phyloP scores from a whole-genome alignment of 2,797 vertebrate genomes.

The Lates japonicus region DNA sequence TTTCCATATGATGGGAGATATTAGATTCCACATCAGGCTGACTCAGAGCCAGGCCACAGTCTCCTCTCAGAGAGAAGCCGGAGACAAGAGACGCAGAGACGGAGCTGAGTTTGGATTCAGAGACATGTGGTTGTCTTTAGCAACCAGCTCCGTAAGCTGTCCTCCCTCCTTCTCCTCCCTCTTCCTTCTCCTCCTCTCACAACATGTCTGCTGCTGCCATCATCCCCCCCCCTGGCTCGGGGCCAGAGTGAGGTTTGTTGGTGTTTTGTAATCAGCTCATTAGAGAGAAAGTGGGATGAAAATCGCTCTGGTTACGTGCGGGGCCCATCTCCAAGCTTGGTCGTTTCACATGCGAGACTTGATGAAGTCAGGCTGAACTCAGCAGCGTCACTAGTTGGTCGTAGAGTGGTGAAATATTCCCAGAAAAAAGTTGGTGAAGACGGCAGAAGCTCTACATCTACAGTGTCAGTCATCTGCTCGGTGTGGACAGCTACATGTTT shows the following conservation, averaged over 20 bases:
- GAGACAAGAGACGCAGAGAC: slow-evolving; percentile 76
- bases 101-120: slow-evolving; percentile 72
- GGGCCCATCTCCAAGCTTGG: slow-evolving; percentile 19
- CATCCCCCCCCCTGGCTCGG: slow-evolving; percentile 32
- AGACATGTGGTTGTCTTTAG: slow-evolving; percentile 90
- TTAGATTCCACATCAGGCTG: slow-evolving; percentile 81
- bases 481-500: not conserved
- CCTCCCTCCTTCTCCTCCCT: slow-evolving; percentile 20
- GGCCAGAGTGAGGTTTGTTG: slow-evolving; percentile 63
- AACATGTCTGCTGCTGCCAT: slow-evolving; percentile 39
- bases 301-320: slow-evolving; percentile 45
- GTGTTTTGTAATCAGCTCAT: slow-evolving; percentile 78
- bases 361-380: slow-evolving; percentile 35
- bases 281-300: slow-evolving; percentile 68
- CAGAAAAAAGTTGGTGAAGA: slow-evolving; percentile 13
- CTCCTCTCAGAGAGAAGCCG: slow-evolving; percentile 86
- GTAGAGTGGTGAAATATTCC: not conserved
- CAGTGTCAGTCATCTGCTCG: not conserved
- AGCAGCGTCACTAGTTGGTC: slow-evolving; percentile 56
- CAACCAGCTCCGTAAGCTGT: slow-evolving; percentile 43
- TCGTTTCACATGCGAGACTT: slow-evolving; percentile 37
- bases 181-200: not conserved
- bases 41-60: slow-evolving; percentile 88
- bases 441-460: slow-evolving; percentile 8
- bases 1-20: slow-evolving; percentile 76